Base-by-base conservation (phyloP, 2,888 invertebrate species). In the Heliconius aoede region DNA sequence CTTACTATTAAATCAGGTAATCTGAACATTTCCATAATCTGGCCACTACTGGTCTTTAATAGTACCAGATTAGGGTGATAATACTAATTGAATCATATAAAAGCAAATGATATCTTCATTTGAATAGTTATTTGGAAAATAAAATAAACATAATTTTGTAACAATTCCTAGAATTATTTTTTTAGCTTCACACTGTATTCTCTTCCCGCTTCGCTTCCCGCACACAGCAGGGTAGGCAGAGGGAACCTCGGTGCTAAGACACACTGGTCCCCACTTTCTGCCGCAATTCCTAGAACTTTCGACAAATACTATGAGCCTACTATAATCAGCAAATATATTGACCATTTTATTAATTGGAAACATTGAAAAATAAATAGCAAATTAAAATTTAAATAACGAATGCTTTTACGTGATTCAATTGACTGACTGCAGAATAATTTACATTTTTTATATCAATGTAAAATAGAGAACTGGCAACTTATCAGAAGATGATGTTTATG, bases 381-480 rank as follows among this genome's bases (percentile, higher is more conserved):
- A n/a, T n/a, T n/a, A n/a, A n/a, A n/a, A n/a, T n/a, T n/a, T n/a
- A n/a, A n/a, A n/a, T n/a, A n/a, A n/a, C n/a, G n/a, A n/a, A n/a
- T 55, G n/a, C 55, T 55, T 55, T n/a, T 55, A 55, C n/a, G 9
- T 55, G 55, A 55, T 55, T 55, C 9, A 55, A 55, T 55, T 55
- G 8, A 55, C 18, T 46, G 5, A 55, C n/a, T 55, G 9, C 9
- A n/a, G 9, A 55, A 61, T 64, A 64, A 24, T 64, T 32, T 2
- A 24, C 7, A 36, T 24, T 24, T 65, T 15, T 24, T 7, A 65
- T 51, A 30, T 68, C 2, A 68, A 51, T 76, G 73, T 51, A 62
- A 79, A 85, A 40, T 90, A 93, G 91, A 90, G 84, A 86, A 82
- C 87, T 82, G 91, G 89, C 81, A 92, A 93, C 82, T 82, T 91